phyloP scores from a whole-genome alignment of 2,888 invertebrate species.

The Peribatodes rhomboidaria region DNA sequence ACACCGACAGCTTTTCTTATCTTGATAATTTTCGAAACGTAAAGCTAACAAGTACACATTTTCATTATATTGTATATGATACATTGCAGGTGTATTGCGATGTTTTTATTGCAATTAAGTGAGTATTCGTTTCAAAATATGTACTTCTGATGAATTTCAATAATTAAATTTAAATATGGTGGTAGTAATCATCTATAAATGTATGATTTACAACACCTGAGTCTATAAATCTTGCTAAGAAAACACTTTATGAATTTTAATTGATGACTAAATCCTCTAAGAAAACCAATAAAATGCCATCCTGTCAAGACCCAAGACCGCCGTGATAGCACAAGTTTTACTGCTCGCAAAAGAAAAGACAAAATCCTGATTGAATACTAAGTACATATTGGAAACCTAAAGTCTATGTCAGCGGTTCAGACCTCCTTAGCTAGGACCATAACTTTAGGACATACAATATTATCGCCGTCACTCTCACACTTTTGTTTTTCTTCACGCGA shows the following conservation, averaged over 20 bases:
- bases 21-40: conserved; percentile 62
- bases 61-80: conserved; percentile 4
- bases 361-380: conserved; percentile 20
- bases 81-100: conserved; percentile 52
- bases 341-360: conserved; percentile 12
- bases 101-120: conserved; percentile 46
- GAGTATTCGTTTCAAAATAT: neutral
- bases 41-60: conserved; percentile 57
- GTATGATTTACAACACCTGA: neutral
- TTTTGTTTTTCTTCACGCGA: too few relatives aligned
- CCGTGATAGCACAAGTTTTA: conserved; percentile 24
- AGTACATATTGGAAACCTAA: conserved; percentile 12
- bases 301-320: conserved; percentile 16
- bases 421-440: conserved; percentile 47
- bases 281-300: conserved; percentile 22
- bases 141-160: neutral
- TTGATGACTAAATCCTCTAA: conserved; percentile 9
- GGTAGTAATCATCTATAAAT: neutral
- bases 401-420: conserved; percentile 30
- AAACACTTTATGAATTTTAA: conserved; percentile 19
- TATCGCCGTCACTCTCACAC: too few relatives aligned
- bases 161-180: neutral
- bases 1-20: conserved; percentile 57
- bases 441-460: too few relatives aligned
- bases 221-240: neutral